Percentiles rank a stretch among this genome's conserved stretches.
phyloP scores from a whole-genome alignment of 2,888 invertebrate species.

The Pantelozetes paolii region DNA sequence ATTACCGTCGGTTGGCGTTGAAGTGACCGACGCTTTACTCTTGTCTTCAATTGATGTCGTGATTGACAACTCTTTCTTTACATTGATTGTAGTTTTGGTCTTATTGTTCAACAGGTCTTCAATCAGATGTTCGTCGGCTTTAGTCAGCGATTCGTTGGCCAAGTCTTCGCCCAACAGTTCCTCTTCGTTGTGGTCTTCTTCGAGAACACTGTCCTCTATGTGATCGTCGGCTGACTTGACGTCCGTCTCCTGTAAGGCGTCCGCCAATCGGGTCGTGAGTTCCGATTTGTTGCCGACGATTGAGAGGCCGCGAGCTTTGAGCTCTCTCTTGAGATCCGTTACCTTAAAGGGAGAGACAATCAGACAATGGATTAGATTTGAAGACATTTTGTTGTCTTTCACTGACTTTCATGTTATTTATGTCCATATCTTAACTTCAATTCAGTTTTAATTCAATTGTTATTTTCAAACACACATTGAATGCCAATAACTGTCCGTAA shows the following conservation, averaged over 20 bases:
- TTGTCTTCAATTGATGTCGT: too few relatives aligned
- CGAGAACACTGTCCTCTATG: neutral
- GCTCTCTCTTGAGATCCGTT: slow-evolving; percentile 34
- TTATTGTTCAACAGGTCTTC: neutral
- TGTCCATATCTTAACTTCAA: neutral
- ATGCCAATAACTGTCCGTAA: neutral
- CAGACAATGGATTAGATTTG: too few relatives aligned
- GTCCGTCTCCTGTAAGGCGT: neutral
- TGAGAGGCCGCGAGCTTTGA: slow-evolving; percentile 36
- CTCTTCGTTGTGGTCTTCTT: neutral
- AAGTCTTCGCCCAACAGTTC: neutral
- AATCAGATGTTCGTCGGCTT: neutral
- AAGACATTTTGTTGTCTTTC: neutral
- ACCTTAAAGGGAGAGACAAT: slow-evolving; percentile 15
- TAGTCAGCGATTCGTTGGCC: neutral
- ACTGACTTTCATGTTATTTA: neutral
- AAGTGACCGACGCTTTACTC: too few relatives aligned
- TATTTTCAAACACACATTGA: neutral
- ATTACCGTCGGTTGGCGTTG: neutral
- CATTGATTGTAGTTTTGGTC: too few relatives aligned
- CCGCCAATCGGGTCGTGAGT: slow-evolving; percentile 16
- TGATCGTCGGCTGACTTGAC: too few relatives aligned
- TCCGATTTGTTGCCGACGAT: slow-evolving; percentile 35
- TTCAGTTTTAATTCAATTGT: neutral
- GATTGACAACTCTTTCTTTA: too few relatives aligned